A percentile compares a stretch with the other conserved stretches of the same genome.
phyloP scores from a whole-genome alignment of 2,888 invertebrate genomes.

The Cryptocheilus praepositus region DNA sequence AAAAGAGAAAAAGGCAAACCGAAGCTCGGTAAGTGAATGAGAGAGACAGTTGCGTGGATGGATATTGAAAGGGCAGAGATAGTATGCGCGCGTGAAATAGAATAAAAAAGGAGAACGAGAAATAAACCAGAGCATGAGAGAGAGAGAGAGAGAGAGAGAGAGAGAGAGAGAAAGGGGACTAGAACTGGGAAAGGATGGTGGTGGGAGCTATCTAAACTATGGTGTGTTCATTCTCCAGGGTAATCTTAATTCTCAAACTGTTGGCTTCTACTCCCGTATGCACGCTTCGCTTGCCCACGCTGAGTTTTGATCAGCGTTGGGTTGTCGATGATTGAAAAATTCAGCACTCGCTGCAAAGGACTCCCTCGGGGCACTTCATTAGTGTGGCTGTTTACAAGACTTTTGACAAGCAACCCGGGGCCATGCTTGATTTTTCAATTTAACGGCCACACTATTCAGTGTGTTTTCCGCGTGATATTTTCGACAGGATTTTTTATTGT shows the following conservation, averaged over 20 bases:
- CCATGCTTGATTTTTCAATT: conserved; percentile 45
- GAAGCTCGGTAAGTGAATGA: conserved; percentile 1
- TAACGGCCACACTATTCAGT: conserved; percentile 44
- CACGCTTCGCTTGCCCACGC: conserved; percentile 22
- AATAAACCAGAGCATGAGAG: too few relatives aligned
- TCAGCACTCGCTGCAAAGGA: conserved; percentile 19
- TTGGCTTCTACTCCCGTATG: conserved; percentile 28
- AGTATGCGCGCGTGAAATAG: neutral
- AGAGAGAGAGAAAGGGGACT: conserved; percentile 10
- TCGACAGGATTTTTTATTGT: conserved; percentile 1
- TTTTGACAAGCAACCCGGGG: conserved; percentile 22
- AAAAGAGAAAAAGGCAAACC: neutral
- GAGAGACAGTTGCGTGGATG: neutral
- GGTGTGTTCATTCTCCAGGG: conserved; percentile 52
- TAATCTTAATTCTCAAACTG: conserved; percentile 61
- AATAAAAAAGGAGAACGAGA: conserved; percentile 15
- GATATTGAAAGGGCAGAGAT: neutral
- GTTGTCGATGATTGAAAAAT: conserved; percentile 43
- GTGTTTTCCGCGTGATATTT: neutral
- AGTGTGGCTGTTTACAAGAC: conserved; percentile 43
- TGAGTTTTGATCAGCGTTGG: conserved; percentile 42
- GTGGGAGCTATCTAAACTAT: conserved; percentile 35
- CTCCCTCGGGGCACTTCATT: conserved; percentile 44
- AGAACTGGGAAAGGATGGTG: conserved; percentile 1
- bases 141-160: conserved; percentile 19